Evolutionary conservation across 2,797 vertebrate species (phyloP), one percentile per base, ranked within the genome.

Genomic region (Siniperca undulata): DNA sequence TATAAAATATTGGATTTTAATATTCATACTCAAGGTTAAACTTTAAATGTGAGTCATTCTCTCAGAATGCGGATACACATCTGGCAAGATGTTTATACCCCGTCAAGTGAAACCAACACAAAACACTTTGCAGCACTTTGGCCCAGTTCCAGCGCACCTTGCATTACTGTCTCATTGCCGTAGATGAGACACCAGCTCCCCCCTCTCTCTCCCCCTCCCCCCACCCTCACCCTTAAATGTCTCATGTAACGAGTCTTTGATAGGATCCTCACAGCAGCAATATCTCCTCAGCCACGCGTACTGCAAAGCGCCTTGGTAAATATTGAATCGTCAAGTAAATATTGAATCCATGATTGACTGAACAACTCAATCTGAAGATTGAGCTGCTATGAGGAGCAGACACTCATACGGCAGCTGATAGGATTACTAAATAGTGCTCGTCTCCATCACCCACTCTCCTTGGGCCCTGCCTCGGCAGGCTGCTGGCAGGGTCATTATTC

Each of bases 261-360:
- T 86, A 77, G 78, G 81, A 90, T 85, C 82, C 82, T 82, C 74
- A 42, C 72, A n/a, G 70, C 69, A 50, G 84, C 70, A 3, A 70
- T 53, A 52, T 79, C 81, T 83, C 81, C 81, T 78, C 82, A 53
- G 83, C 84, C 82, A 78, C 42, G 30, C 58, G 1, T 40, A 62
- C 78, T 50, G 75, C 88, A 90, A 87, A 89, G 87, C 64, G 61
- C 73, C 85, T 83, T 17, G 72, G 89, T 92, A 93, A 94, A 94
- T 93, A 94, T 91, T 90, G 84, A 86, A 91, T 85, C 61, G 55
- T 87, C 78, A 72, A 86, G 90, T 90, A 93, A 94, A 94, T 93
- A 93, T 92, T 93, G 88, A 89, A 91, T 86, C 85, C 78, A 66
- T 91, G 94, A 94, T 93, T 93, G 92, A 93, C 83, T 91, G 86